These are phyloP conservation scores for Petrocephalus sullivani DNA, from an alignment of 2,797 vertebrate genomes.

Conservation along the genomic window DNA sequence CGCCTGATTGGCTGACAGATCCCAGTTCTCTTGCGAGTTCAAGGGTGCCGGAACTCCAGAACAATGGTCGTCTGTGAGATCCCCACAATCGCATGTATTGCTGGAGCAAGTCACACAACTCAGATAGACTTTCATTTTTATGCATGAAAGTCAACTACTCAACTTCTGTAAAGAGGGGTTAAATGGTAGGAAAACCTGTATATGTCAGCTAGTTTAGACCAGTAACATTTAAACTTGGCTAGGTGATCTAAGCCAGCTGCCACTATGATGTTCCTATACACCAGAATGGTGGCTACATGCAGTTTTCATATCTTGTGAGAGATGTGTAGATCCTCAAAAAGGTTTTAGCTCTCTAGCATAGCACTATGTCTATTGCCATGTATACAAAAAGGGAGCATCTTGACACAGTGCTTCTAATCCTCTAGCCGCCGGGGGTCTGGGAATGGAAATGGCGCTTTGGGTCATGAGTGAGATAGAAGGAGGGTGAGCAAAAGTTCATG, in stretches of 20 bases:
- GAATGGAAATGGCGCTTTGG: not conserved
- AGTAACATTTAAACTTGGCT: not conserved
- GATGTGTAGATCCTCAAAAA: not conserved
- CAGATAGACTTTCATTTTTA: not conserved
- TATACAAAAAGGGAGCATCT: not conserved
- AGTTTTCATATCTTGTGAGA: not conserved
- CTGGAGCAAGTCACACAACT: not conserved
- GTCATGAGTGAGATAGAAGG: not conserved
- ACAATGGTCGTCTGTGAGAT: not conserved
- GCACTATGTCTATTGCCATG: not conserved
- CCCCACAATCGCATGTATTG: not conserved
- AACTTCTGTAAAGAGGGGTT: not conserved
- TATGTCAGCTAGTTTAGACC: not conserved
- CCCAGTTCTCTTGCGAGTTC: conserved; percentile 28
- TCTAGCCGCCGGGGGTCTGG: not conserved
- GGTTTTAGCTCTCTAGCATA: not conserved
- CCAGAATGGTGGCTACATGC: not conserved
- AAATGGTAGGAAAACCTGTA: not conserved
- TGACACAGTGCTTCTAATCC: not conserved
- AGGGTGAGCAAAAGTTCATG: not conserved
- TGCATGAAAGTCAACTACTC: not conserved
- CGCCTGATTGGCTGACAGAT: not conserved
- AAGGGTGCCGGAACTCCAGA: conserved; percentile 21
- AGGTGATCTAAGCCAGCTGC: not conserved
- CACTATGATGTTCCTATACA: not conserved